Evolutionary conservation across 2,797 vertebrate species (phyloP).

Genomic region (Eupleurogrammus muticus): DNA sequence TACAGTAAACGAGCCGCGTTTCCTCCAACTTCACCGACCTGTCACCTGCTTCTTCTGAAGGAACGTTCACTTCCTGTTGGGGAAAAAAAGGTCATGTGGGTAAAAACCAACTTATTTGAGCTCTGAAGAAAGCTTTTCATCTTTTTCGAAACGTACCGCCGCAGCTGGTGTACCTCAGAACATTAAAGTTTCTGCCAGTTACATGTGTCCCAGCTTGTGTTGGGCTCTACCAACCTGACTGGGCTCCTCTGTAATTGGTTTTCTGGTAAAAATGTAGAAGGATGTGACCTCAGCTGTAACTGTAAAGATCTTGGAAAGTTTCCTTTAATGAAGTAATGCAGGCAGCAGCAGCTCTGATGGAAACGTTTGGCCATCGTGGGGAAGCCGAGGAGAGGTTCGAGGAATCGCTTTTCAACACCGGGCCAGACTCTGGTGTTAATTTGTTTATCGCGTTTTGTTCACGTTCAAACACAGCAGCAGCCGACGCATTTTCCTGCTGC

Average conservation of each 20-base stretch:
- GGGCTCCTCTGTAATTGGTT: slow-evolving; percentile 32
- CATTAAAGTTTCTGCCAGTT: slow-evolving; percentile 19
- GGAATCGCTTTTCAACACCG: slow-evolving; percentile 39
- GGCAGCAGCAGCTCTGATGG: slow-evolving; percentile 22
- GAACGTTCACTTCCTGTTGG: too few species aligned
- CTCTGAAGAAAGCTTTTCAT: slow-evolving; percentile 11
- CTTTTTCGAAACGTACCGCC: background rate
- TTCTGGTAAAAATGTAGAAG: slow-evolving; percentile 37
- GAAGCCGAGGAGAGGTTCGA: slow-evolving; percentile 35
- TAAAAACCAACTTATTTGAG: background rate
- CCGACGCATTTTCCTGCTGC: slow-evolving; percentile 1
- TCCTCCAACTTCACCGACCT: slow-evolving; percentile 3
- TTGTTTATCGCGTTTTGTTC: slow-evolving; percentile 11
- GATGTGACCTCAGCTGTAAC: slow-evolving; percentile 49
- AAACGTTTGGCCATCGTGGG: slow-evolving; percentile 25
- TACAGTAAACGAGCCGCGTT: slow-evolving; percentile 17
- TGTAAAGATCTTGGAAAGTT: slow-evolving; percentile 52
- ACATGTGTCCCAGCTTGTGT: slow-evolving; percentile 43
- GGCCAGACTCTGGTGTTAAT: slow-evolving; percentile 22
- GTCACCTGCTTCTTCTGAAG: too few species aligned
- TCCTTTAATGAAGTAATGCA: slow-evolving; percentile 51
- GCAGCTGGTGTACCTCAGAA: slow-evolving; percentile 9
- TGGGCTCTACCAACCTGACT: slow-evolving; percentile 28
- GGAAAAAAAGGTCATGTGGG: slow-evolving; percentile 9
- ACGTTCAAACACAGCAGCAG: slow-evolving; percentile 13